Conservation (phyloP, 2,888 invertebrate genomes). For the Pteria penguin region DNA sequence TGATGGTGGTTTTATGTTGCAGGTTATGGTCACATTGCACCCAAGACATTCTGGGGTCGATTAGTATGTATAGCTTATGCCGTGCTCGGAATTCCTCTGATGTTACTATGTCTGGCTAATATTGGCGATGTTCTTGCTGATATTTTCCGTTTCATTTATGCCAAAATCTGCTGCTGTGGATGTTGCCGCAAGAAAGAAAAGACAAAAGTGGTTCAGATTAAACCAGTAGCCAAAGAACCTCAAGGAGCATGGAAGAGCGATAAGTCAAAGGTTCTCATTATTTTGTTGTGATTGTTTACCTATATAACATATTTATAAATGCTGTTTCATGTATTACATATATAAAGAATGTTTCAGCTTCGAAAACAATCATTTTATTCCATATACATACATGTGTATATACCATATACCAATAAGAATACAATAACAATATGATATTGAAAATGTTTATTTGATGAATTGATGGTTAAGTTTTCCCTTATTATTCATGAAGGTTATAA, state of each 20-base stretch:
- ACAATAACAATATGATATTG: too few relatives aligned
- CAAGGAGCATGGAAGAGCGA: constrained; percentile 63
- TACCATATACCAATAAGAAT: too few relatives aligned
- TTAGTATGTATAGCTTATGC: constrained; percentile 80
- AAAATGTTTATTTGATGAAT: too few relatives aligned
- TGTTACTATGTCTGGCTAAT: constrained; percentile 82
- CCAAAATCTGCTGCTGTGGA: constrained; percentile 78
- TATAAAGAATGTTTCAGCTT: too few relatives aligned
- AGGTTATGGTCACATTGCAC: constrained; percentile 80
- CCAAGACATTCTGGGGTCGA: constrained; percentile 79
- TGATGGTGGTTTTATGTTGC: constrained; percentile 40
- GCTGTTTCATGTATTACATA: too few relatives aligned
- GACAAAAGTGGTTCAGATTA: constrained; percentile 62
- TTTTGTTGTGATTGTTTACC: too few relatives aligned
- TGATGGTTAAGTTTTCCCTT: too few relatives aligned
- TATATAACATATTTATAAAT: too few relatives aligned
- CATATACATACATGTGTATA: too few relatives aligned
- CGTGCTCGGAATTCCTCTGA: constrained; percentile 81
- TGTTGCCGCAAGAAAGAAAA: constrained; percentile 69
- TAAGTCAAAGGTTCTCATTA: constrained; percentile 45
- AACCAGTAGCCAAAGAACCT: constrained; percentile 56
- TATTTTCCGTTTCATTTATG: constrained; percentile 81
- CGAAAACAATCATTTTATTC: too few relatives aligned
- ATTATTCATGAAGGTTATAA: constrained; percentile 42
- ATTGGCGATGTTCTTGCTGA: constrained; percentile 82